Percentiles rank a stretch among this genome's conserved stretches.
These are phyloP conservation scores for Mimachlamys varia DNA, from an alignment of 2,888 invertebrate genomes.

Conservation along the genomic window DNA sequence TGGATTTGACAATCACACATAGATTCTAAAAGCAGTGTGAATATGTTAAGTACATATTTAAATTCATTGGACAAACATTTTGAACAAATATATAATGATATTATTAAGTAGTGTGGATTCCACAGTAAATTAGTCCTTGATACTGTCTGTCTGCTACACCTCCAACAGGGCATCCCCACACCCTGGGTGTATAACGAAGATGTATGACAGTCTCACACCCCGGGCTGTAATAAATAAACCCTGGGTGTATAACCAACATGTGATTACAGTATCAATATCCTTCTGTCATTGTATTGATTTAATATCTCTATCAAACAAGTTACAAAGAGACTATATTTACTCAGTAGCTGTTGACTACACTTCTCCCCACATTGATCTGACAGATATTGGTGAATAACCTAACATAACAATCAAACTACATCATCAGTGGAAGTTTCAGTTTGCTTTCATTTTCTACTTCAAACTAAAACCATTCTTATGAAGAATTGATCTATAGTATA, in stretches of 20 bases:
- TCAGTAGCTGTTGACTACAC: background rate
- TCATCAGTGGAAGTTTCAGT: background rate
- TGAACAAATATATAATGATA: background rate
- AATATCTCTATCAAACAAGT: background rate
- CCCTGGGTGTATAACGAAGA: background rate
- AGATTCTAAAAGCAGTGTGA: constrained; percentile 3
- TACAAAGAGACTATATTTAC: constrained; percentile 28
- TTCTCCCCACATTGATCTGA: background rate
- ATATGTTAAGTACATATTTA: constrained; percentile 4
- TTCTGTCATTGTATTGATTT: background rate
- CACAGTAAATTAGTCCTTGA: background rate
- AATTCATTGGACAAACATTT: constrained; percentile 4
- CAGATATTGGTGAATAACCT: background rate
- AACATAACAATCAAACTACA: background rate
- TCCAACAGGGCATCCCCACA: background rate
- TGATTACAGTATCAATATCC: background rate
- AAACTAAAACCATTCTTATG: background rate
- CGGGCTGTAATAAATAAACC: too few species aligned
- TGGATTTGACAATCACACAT: constrained; percentile 2
- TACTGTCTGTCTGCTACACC: background rate
- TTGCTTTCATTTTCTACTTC: background rate
- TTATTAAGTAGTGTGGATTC: background rate
- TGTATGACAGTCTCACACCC: background rate
- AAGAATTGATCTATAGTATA: background rate
- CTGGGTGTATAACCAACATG: too few species aligned